These are phyloP conservation scores for Paramacrobiotus metropolitanus DNA, from an alignment of 1,140 invertebrate species.

Conservation along the genomic window DNA sequence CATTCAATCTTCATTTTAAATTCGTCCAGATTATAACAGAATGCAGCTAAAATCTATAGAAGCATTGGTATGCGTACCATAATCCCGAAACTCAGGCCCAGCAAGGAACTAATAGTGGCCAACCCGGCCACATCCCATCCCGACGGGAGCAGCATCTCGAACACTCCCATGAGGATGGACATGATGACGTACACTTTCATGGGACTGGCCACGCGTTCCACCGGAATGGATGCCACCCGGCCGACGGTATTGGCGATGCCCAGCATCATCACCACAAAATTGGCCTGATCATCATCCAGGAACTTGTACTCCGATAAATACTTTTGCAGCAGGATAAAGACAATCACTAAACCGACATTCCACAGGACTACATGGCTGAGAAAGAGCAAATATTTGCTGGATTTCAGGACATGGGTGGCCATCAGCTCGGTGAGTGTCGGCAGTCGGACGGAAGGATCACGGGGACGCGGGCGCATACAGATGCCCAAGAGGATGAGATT, in stretches of 20 bases:
- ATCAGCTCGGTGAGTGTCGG: neutral
- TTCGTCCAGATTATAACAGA: too few species aligned
- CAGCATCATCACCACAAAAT: neutral
- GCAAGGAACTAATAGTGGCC: neutral
- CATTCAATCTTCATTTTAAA: too few species aligned
- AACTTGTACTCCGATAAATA: neutral
- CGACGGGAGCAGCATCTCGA: neutral
- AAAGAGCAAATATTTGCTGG: neutral
- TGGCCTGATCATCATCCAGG: neutral
- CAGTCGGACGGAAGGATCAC: neutral
- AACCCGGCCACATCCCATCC: neutral
- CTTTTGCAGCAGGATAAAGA: neutral
- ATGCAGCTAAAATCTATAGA: too few species aligned
- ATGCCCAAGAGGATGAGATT: neutral
- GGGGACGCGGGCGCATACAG: neutral
- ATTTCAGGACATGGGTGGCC: neutral
- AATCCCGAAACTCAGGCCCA: neutral
- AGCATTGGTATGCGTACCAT: neutral
- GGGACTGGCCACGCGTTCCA: neutral
- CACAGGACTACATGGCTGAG: neutral
- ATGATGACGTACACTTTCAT: neutral
- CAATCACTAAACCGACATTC: constrained; percentile 1
- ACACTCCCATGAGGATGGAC: neutral
- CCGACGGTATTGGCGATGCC: neutral
- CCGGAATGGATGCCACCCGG: neutral